Evolutionary conservation across 2,888 invertebrate species (phyloP), one percentile per base, ranked within the genome.

Genomic region (Eretmocerus hayati): DNA sequence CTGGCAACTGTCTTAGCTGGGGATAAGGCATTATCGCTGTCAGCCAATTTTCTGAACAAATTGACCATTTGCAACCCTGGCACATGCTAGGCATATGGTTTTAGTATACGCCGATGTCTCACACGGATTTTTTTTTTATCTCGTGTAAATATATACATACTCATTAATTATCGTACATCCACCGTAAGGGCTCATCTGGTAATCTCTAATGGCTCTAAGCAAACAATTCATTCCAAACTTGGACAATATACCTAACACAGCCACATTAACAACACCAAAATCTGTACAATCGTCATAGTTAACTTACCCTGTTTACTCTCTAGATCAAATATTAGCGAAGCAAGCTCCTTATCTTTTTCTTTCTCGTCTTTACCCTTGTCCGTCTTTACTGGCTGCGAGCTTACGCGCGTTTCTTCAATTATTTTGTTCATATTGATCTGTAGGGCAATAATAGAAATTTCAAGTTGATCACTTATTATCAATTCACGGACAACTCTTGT

Each of bases 1-100:
- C 87, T 88, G 78, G 84, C 83, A 76, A 90, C 88, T 72, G 87
- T 89, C 77, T 85, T 84, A 80, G 84, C 89, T 89, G 83, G 80
- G 72, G 33, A 45, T 3, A 19, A n/a, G 21, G 44, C 41, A 48
- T 41, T 23, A 32, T 39, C 22, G 38, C 39, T 43, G 16, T 41
- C 23, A 33, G 42, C 20, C 42, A 44, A 30, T 42, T 22, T 9
- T n/a, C 5, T 11, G 57, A 56, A 46, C 51, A 57, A 63, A 62
- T 60, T 59, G 57, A 62, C 61, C 58, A 57, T 58, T 56, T 56
- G 55, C 46, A 48, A 50, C 53, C 53, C 35, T 20, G 41, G 58
- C 60, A 62, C 61, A 67, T 67, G 66, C 64, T 67, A 67, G 66
- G 67, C 65, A 68, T 66, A 68, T n/a, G n/a, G 57, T 64, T 65